Evolutionary conservation across 2,113 vertebrate species (phyloP), one percentile per base, ranked within the genome.

Genomic region (Callaeas wilsoni): DNA sequence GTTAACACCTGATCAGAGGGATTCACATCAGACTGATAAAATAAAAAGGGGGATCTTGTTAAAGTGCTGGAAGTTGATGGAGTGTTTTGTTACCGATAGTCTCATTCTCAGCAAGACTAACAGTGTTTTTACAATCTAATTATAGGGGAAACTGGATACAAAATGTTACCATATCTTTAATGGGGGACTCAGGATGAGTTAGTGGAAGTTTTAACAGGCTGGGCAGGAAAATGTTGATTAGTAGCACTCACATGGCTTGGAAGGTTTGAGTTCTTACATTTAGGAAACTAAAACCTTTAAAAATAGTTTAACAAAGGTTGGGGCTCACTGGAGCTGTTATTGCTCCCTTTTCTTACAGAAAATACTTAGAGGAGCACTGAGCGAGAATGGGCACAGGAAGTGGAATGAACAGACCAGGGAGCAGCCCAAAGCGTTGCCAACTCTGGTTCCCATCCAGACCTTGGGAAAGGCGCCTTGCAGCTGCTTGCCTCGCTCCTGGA

Each of bases 81-180:
- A 60, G 52, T 92, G 69, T 96, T 96, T 96, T 96, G 69, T 62
- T 93, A 94, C 37, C 64, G 90, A 93, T 68, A 87, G 56, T 41
- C 64, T 93, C 42, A 15, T n/a, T 68, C 83, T 75, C 77, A 89
- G 65, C 49, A 89, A 92, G 57, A 56, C 49, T 60, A 68, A 63
- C 11, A 60, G 32, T 75, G 32, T 87, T 92, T 87, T 44, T 69
- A 64, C 55, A 84, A 71, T 49, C 69, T 84, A 82, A 94, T 84
- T 94, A 62, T 27, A 81, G 46, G 29, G 77, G 84, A 96, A 92
- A 95, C 25, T 25, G 32, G 80, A 67, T 81, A 87, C 16, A 64
- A 86, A 96, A 87, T 39, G n/a, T 82, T 93, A 92, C 94, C 90
- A 42, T 82, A 80, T 81, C 56, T 88, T 78, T 74, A 88, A 81